These are phyloP conservation scores for Drosophila bocqueti DNA, from an alignment of 1,140 invertebrate species.

Conservation along the genomic window DNA sequence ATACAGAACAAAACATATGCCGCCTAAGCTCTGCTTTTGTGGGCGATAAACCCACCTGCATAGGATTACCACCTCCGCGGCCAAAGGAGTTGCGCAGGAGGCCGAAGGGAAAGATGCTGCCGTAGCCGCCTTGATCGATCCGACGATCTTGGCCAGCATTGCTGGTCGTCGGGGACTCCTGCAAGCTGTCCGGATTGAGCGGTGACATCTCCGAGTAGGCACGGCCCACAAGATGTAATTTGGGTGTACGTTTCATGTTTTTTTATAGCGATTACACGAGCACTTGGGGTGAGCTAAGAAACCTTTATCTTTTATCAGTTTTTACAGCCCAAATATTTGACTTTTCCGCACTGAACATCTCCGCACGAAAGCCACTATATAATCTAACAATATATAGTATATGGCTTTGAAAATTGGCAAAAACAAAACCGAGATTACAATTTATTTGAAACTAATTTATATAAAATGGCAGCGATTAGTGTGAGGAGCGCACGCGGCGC, in stretches of 20 bases:
- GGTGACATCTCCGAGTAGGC: conserved; percentile 83
- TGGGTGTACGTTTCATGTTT: conserved; percentile 69
- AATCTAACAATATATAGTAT: conserved; percentile 11
- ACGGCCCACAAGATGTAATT: conserved; percentile 69
- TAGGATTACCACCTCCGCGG: conserved; percentile 58
- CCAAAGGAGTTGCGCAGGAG: conserved; percentile 73
- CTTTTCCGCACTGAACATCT: conserved; percentile 28
- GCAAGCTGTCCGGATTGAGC: conserved; percentile 61
- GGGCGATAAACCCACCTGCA: conserved; percentile 64
- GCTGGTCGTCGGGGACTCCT: conserved; percentile 40
- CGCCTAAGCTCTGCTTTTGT: conserved; percentile 14
- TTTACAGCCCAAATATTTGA: conserved; percentile 44
- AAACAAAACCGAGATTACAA: conserved; percentile 37
- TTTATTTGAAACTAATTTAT: conserved; percentile 28
- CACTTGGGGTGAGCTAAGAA: neutral
- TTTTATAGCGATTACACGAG: conserved; percentile 11
- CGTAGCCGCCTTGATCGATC: conserved; percentile 68
- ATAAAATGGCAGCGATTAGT: conserved; percentile 44
- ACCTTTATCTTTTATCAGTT: conserved; percentile 43
- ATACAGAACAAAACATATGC: conserved; percentile 46
- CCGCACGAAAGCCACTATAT: neutral
- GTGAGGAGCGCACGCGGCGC: conserved; percentile 64
- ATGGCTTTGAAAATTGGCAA: conserved; percentile 28
- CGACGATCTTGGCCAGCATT: conserved; percentile 48
- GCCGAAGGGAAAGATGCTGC: conserved; percentile 81